phyloP scores from a whole-genome alignment of 2,113 vertebrate species.

The Mirza zaza region DNA sequence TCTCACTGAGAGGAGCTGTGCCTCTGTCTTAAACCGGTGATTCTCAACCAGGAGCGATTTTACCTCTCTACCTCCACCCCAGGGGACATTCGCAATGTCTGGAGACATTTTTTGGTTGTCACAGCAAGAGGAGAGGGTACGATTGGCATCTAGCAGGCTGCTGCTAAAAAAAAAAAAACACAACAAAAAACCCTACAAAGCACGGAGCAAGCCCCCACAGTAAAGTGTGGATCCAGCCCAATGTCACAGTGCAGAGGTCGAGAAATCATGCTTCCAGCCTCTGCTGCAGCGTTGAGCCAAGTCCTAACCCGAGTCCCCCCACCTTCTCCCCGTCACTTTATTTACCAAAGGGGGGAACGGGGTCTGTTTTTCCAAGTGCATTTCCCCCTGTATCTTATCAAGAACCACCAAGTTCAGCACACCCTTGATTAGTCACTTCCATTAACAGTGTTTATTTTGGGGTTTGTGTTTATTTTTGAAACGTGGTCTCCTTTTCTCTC shows the following conservation, averaged over 20 bases:
- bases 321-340: not conserved
- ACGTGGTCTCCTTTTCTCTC: conserved; percentile 13
- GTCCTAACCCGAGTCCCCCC: not conserved
- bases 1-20: not conserved
- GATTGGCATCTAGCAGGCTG: not conserved
- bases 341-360: conserved; percentile 42
- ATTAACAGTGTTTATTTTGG: conserved; percentile 78
- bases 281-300: not conserved
- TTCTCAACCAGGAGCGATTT: not conserved
- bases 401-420: conserved; percentile 70
- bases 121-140: not conserved
- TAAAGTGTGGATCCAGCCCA: not conserved
- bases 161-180: not conserved
- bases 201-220: not conserved
- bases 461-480: conserved; percentile 79
- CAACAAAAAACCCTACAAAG: rapidly evolving
- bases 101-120: not conserved
- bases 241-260: rapidly evolving
- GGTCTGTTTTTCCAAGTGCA: conserved; percentile 73
- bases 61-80: rapidly evolving
- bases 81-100: not conserved
- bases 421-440: conserved; percentile 73
- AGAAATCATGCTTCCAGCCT: not conserved
- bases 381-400: conserved; percentile 71
- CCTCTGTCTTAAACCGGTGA: not conserved